These are phyloP conservation scores for Motacilla alba DNA, from an alignment of 2,113 vertebrate genomes.

Conservation along the genomic window DNA sequence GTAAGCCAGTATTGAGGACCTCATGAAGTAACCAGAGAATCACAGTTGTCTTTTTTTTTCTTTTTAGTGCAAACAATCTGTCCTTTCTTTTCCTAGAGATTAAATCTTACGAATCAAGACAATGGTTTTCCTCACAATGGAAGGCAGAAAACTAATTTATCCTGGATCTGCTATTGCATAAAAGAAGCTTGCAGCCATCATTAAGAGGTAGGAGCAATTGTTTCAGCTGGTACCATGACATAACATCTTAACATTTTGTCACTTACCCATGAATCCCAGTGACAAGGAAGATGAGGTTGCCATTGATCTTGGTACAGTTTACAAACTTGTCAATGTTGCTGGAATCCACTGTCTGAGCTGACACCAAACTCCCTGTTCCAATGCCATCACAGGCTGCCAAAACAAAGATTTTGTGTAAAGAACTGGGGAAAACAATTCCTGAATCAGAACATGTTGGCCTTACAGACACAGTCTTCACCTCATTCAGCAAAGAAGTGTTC, in stretches of 20 bases:
- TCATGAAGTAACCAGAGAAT: background rate
- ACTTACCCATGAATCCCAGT: slow-evolving; percentile 97
- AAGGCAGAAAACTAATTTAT: background rate
- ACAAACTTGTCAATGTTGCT: slow-evolving; percentile 96
- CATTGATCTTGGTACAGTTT: slow-evolving; percentile 99
- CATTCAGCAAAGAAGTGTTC: background rate
- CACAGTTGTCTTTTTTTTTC: background rate
- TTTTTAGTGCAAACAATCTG: background rate
- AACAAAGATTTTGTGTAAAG: slow-evolving; percentile 28
- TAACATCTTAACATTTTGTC: background rate
- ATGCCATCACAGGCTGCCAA: slow-evolving; percentile 93
- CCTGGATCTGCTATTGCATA: background rate
- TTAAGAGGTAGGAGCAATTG: background rate
- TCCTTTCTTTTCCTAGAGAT: background rate
- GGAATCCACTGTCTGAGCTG: slow-evolving; percentile 93
- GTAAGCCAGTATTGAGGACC: background rate
- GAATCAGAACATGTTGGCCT: background rate
- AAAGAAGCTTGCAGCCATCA: background rate
- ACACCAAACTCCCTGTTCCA: slow-evolving; percentile 90
- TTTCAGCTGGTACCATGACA: background rate
- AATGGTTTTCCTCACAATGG: background rate
- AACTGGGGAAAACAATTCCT: background rate
- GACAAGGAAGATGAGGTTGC: slow-evolving; percentile 96
- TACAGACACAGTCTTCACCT: background rate
- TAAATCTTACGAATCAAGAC: background rate